phyloP scores from a whole-genome alignment of 2,888 invertebrate genomes.

The Criorhina ranunculi region DNA sequence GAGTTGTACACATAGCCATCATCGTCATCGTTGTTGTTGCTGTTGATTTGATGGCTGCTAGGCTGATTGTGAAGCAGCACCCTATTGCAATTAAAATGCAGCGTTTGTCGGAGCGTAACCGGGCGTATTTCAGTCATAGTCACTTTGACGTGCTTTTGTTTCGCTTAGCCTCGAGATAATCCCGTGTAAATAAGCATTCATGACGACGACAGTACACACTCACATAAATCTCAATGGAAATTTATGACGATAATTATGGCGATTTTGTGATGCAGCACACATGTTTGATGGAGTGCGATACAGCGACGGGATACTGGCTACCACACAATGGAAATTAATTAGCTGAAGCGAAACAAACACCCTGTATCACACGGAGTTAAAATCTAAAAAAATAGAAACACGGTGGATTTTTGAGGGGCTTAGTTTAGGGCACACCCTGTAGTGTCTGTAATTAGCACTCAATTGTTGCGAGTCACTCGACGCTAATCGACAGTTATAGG shows the following conservation, averaged over 20 bases:
- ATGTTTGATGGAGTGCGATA: slow-evolving; percentile 42
- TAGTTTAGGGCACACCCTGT: slow-evolving; percentile 38
- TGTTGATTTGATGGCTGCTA: not conserved
- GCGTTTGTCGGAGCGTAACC: slow-evolving; percentile 22
- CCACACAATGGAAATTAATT: slow-evolving; percentile 61
- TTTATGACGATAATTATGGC: slow-evolving; percentile 57
- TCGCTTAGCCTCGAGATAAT: slow-evolving; percentile 34
- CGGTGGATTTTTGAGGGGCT: not conserved
- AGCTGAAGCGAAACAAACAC: slow-evolving; percentile 15
- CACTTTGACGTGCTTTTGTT: slow-evolving; percentile 29
- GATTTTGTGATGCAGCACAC: slow-evolving; percentile 7
- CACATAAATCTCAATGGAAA: slow-evolving; percentile 41
- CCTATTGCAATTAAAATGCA: slow-evolving; percentile 65
- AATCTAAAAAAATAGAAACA: slow-evolving; percentile 7
- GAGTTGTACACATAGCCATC: slow-evolving; percentile 18
- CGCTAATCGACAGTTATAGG: slow-evolving; percentile 21
- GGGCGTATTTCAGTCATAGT: slow-evolving; percentile 26
- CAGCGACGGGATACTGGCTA: slow-evolving; percentile 25
- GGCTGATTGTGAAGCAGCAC: slow-evolving; percentile 35
- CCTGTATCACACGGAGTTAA: not conserved
- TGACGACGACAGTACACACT: not conserved
- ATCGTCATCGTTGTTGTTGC: slow-evolving; percentile 8
- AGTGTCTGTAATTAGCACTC: slow-evolving; percentile 31
- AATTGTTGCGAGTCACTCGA: slow-evolving; percentile 38
- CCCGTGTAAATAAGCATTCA: slow-evolving; percentile 44